Evolutionary conservation across 2,888 invertebrate species (phyloP), one percentile per base, ranked within the genome.

Genomic region (Cynaeus angustus): DNA sequence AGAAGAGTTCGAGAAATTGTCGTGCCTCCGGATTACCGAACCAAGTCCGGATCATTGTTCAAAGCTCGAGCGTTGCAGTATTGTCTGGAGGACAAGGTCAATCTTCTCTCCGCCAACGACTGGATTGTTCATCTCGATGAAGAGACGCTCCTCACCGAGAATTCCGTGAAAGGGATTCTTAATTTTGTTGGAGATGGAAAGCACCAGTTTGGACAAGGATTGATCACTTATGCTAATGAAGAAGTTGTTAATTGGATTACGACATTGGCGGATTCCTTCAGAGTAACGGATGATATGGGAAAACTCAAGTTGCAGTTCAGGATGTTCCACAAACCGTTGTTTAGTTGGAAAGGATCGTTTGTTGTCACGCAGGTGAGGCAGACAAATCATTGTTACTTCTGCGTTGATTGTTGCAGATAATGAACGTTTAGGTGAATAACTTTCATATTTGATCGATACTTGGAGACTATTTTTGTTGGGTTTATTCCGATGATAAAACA

Each of bases 61-160:
- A 98, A 98, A 85, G 95, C 97, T 0, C 89, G 98, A 76, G 98
- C 98, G 14, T 86, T 98, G 61, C 98, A 98, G 83, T 98, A 97
- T 85, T 98, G 98, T 81, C 88, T 98, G 62, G 98, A 98, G 86
- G 94, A 94, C 79, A 91, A 91, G 80, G 93, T 97, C 0, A 98
- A 97, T 85, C 87, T 90, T 76, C 84, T 97, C 53, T 91, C 91
- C 59, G 96, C 96, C 81, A 92, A 91, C 74, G 97, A 98, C 83
- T 98, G 97, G 97, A 93, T 98, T 80, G 96, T 97, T n/a, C 98
- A 98, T 86, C 87, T 98, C 70, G 98, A 98, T 85, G 98, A 98
- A 86, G 98, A 98, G 85, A 98, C 98, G 0, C 86, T 98, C 61
- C 86, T 98, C 26, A 98, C 98, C 4, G 96, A 96, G 81, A 96